Evolutionary conservation across 2,888 invertebrate genomes (phyloP).

Genomic region (Gordius sp.): DNA sequence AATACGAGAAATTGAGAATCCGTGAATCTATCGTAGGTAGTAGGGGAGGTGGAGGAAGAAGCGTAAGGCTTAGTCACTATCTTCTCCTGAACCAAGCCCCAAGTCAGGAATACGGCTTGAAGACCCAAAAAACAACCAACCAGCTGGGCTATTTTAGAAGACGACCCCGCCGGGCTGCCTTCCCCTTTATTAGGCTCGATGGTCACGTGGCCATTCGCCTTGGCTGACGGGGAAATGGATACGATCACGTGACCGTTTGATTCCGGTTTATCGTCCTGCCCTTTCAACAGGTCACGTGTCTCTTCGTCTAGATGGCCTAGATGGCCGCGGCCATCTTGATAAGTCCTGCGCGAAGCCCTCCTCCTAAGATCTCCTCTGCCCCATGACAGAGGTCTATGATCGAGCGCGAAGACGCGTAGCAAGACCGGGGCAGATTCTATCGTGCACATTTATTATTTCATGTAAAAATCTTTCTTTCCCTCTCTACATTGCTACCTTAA

Average conservation of each 20-base stretch:
- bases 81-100: slow-evolving; percentile 89
- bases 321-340: too few relatives aligned
- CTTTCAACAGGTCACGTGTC: too few relatives aligned
- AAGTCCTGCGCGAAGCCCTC: not conserved
- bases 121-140: slow-evolving; percentile 65
- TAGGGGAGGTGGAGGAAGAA: slow-evolving; percentile 21
- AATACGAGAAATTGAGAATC: slow-evolving; percentile 92
- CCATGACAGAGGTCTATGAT: not conserved
- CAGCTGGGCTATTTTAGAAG: not conserved
- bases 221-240: not conserved
- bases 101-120: slow-evolving; percentile 64
- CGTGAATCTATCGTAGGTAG: slow-evolving; percentile 41
- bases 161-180: too few relatives aligned
- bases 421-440: not conserved
- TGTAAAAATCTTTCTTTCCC: too few relatives aligned
- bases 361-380: not conserved
- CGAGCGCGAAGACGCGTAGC: not conserved
- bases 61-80: slow-evolving; percentile 51
- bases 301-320: not conserved
- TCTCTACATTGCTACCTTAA: too few relatives aligned
- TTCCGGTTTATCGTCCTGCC: not conserved
- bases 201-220: not conserved
- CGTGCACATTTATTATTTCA: not conserved
- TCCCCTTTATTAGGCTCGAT: not conserved
- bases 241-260: not conserved